phyloP scores from a whole-genome alignment of 2,888 invertebrate species.

The Drosophila mimica region DNA sequence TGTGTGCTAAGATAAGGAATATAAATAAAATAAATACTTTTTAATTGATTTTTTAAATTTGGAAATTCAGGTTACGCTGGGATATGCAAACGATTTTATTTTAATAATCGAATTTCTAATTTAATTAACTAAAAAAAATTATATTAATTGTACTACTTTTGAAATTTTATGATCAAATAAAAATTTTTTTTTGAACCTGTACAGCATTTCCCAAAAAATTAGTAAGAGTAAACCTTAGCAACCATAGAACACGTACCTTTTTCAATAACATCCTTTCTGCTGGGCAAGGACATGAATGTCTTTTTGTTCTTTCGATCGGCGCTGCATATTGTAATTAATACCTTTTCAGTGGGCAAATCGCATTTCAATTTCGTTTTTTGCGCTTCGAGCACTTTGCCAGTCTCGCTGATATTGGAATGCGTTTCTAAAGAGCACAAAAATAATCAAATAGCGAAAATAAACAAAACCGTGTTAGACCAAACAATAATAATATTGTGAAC shows the following conservation, averaged over 20 bases:
- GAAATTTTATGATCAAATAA: neutral
- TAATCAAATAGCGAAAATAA: conserved; percentile 26
- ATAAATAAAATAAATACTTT: neutral
- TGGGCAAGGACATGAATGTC: conserved; percentile 74
- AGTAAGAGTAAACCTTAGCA: too few species aligned
- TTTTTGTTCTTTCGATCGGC: conserved; percentile 75
- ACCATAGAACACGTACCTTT: conserved; percentile 51
- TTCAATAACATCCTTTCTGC: conserved; percentile 71
- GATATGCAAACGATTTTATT: neutral
- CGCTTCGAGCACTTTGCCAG: conserved; percentile 48
- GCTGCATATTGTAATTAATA: conserved; percentile 75
- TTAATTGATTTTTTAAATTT: neutral
- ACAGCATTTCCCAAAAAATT: neutral
- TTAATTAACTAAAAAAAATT: neutral
- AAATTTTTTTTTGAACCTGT: too few species aligned
- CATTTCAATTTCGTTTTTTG: conserved; percentile 56
- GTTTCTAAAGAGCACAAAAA: conserved; percentile 35
- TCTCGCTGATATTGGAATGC: conserved; percentile 49
- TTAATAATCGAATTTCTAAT: neutral
- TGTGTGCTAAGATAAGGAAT: conserved; percentile 51
- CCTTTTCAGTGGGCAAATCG: conserved; percentile 62
- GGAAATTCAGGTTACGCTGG: neutral
- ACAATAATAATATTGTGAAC: conserved; percentile 29
- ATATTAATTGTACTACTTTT: neutral
- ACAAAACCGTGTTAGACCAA: conserved; percentile 30